phyloP scores from a whole-genome alignment of 2,113 vertebrate genomes.

The Neogobius melanostomus region DNA sequence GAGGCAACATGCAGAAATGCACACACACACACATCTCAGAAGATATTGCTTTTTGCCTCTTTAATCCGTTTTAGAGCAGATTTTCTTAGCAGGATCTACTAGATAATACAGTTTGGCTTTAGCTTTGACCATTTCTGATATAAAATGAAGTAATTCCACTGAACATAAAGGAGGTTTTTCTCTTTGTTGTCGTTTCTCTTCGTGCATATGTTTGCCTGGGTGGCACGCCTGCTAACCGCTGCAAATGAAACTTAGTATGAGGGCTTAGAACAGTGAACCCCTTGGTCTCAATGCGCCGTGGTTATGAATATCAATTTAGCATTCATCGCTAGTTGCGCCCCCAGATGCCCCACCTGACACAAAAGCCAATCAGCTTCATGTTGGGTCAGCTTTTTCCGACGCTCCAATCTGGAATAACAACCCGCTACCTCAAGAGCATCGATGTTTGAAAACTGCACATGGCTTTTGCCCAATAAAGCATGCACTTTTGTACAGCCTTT shows the following conservation, averaged over 20 bases:
- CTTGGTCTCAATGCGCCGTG: conserved; percentile 51
- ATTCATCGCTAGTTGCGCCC: conserved; percentile 50
- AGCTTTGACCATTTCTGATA: conserved; percentile 28
- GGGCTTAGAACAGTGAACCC: conserved; percentile 57
- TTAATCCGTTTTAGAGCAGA: conserved; percentile 3
- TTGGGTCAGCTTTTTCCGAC: conserved; percentile 63
- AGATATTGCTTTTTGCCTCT: not conserved
- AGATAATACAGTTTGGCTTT: conserved; percentile 16
- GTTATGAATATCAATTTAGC: conserved; percentile 71
- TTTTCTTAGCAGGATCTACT: conserved; percentile 17
- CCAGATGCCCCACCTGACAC: conserved; percentile 53
- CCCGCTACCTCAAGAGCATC: conserved; percentile 56
- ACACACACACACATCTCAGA: not conserved
- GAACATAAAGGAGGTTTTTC: conserved; percentile 24
- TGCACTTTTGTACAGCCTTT: conserved; percentile 12
- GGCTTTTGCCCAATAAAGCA: conserved; percentile 11
- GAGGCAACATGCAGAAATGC: not conserved
- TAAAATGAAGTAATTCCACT: conserved; percentile 60
- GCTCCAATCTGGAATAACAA: conserved; percentile 49
- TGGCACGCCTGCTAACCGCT: conserved; percentile 56
- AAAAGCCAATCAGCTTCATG: conserved; percentile 65
- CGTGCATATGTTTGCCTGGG: conserved; percentile 6
- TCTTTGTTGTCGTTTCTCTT: conserved; percentile 10
- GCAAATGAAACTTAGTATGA: conserved; percentile 68
- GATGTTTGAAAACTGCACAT: conserved; percentile 6